These are phyloP conservation scores for Phalacrocorax aristotelis DNA, from an alignment of 2,113 vertebrate genomes.

Conservation along the genomic window DNA sequence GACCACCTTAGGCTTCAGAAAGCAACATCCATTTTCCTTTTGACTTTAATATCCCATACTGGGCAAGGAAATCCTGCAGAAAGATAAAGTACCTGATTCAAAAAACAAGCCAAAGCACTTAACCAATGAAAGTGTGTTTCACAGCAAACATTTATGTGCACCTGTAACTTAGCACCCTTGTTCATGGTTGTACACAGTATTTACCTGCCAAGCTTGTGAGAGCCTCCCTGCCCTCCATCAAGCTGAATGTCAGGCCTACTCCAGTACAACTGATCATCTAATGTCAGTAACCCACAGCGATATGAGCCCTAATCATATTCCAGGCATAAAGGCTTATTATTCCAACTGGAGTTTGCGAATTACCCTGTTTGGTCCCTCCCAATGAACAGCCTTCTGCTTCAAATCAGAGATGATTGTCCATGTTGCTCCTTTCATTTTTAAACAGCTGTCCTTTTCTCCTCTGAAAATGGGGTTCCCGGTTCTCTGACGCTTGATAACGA, in stretches of 20 bases:
- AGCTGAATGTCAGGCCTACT: background rate
- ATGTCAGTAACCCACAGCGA: rapidly evolving
- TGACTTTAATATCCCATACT: background rate
- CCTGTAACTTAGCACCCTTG: background rate
- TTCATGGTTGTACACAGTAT: background rate
- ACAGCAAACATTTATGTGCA: background rate
- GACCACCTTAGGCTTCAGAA: background rate
- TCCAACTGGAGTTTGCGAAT: background rate
- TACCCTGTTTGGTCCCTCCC: background rate
- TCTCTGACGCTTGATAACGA: background rate
- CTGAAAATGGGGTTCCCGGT: background rate
- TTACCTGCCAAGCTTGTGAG: background rate
- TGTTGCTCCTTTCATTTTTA: background rate
- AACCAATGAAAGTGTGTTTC: background rate
- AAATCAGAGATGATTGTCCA: background rate
- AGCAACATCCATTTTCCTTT: background rate
- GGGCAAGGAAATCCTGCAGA: background rate
- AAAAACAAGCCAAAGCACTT: background rate
- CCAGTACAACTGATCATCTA: background rate
- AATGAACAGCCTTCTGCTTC: background rate
- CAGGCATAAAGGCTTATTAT: background rate
- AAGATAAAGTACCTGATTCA: background rate
- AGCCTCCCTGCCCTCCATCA: background rate
- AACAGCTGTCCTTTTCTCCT: background rate
- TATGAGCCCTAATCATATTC: background rate